Evolutionary conservation across 2,797 vertebrate genomes (phyloP).

Genomic region (Galagoides demidoff): DNA sequence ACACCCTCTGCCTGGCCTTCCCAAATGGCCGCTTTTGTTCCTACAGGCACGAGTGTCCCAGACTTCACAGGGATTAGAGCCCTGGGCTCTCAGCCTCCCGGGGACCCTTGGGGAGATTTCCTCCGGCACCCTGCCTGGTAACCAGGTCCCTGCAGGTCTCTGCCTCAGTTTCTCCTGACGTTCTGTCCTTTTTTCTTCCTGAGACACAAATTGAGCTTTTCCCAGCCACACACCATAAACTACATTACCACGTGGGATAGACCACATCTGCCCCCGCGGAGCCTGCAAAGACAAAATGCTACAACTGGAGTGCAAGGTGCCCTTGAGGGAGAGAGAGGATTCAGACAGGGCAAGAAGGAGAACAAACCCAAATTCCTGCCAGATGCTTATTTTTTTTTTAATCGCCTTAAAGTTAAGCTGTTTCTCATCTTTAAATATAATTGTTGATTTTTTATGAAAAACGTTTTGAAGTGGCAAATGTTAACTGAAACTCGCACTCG

Average conservation of each 20-base stretch:
- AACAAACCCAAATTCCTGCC: neutral
- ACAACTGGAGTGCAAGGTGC: neutral
- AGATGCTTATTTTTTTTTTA: neutral
- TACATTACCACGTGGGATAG: neutral
- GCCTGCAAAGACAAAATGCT: neutral
- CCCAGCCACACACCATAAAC: accelerated
- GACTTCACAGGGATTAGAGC: accelerated
- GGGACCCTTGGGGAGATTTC: too few species aligned
- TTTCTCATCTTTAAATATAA: constrained; percentile 66
- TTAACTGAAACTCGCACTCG: neutral
- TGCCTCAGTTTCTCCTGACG: neutral
- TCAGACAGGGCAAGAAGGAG: neutral
- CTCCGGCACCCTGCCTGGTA: accelerated
- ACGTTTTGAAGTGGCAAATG: constrained; percentile 53
- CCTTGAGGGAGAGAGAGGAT: neutral
- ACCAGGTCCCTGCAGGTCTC: accelerated
- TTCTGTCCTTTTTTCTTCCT: neutral
- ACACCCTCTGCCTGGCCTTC: neutral
- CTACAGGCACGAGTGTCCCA: neutral
- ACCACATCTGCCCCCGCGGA: neutral
- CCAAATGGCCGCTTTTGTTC: neutral
- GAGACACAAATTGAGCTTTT: neutral
- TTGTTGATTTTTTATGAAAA: constrained; percentile 36
- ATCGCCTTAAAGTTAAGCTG: neutral
- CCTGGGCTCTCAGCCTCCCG: neutral